Evolutionary conservation across 2,797 vertebrate genomes (phyloP), one percentile per base, ranked within the genome.

Genomic region (Craterocephalus amniculus): DNA sequence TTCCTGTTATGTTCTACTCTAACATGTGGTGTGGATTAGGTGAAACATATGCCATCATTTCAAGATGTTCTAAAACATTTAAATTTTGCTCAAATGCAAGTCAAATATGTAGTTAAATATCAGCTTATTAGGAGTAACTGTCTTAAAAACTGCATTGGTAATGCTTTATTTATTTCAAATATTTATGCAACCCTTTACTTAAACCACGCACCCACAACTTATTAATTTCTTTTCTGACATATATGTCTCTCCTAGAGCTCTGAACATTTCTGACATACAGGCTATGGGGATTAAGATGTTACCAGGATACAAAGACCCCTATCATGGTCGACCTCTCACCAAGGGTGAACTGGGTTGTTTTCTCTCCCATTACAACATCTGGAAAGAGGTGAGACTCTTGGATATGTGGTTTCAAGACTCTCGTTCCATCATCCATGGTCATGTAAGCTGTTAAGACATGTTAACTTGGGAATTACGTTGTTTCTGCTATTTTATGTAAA

Each of bases 321-420:
- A 98, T 89, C 96, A 97, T 0, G 95, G 96, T 3, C 94, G 97
- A 26, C 95, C 96, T 3, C 95, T 98, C 61, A 97, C 97, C 52
- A 96, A 95, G 76, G 97, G 97, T 8, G 97, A 98, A 84, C 90
- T 98, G 79, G 97, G 97, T n/a, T 98, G 96, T 88, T 98, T 98
- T 85, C 96, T 98, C 55, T 98, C 97, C 79, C 97, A 98, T 90
- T 96, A 96, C 83, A 95, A 94, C 77, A 91, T 97, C 91, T 98
- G 97, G 97, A 95, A 95, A 83, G 96, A 98, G 96, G 97, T 92
- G 76, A 89, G 86, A 60, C 6, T 2, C 56, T 95, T 58, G 49
- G 79, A 58, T 24, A 27, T 43, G 40, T 43, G 34, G 26, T 38
- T 29, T 51, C 52, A 34, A 67, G 68, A 55, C 32, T 74, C 48